Percentiles rank a stretch among this genome's conserved stretches.
Conservation (phyloP, 2,113 vertebrate genomes). For the Passer domesticus region DNA sequence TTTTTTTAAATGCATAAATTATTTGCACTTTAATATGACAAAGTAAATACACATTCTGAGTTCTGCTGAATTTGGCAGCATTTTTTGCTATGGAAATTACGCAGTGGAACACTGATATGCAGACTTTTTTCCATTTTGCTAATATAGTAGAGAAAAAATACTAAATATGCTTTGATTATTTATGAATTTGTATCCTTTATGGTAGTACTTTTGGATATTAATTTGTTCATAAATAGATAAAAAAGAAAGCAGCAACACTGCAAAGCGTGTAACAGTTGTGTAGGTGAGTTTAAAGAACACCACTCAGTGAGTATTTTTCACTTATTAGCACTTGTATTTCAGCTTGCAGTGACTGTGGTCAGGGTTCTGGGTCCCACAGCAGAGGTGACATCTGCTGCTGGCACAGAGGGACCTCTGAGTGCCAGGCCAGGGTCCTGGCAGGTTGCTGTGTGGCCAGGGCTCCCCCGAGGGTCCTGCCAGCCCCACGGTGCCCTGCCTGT, state of each 20-base stretch:
- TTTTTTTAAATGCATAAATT: not conserved
- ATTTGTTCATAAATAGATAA: not conserved
- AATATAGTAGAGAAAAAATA: not conserved
- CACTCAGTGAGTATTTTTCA: not conserved
- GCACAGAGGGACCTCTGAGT: not conserved
- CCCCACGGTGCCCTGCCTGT: accelerated
- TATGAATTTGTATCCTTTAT: not conserved
- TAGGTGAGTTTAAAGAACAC: not conserved
- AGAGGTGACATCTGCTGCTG: not conserved
- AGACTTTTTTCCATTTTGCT: not conserved
- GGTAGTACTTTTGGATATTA: not conserved
- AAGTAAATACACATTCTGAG: not conserved
- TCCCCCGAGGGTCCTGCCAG: not conserved
- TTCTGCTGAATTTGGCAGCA: not conserved
- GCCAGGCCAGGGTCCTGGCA: accelerated
- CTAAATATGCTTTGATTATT: not conserved
- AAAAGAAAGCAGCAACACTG: not conserved
- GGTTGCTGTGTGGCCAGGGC: accelerated
- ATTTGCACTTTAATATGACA: not conserved
- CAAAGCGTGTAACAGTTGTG: not conserved
- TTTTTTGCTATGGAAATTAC: not conserved
- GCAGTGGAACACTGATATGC: too few species aligned
- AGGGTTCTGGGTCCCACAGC: not conserved
- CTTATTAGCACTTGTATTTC: accelerated
- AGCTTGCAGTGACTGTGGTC: not conserved